phyloP scores from a whole-genome alignment of 2,888 invertebrate genomes.

The Punctoribates punctum region DNA sequence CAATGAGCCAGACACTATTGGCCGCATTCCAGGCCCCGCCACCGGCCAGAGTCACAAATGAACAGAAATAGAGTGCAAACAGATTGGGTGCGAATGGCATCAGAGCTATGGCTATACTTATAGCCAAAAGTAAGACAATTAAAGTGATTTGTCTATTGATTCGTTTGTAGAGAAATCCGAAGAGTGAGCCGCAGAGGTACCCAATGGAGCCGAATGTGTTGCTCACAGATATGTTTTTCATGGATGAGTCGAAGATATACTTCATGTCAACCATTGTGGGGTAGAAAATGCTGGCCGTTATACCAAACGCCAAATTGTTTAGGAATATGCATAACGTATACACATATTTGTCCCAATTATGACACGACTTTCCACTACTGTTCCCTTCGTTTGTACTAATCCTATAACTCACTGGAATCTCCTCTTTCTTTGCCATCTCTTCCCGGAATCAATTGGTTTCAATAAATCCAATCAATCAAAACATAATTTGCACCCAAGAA shows the following conservation, averaged over 20 bases:
- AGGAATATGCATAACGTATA: slow-evolving; percentile 11
- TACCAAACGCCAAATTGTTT: slow-evolving; percentile 13
- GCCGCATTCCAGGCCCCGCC: slow-evolving; percentile 32
- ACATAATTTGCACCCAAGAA: not conserved
- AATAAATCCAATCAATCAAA: not conserved
- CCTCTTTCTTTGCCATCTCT: not conserved
- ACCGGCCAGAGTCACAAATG: not conserved
- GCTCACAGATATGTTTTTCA: not conserved
- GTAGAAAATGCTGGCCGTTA: not conserved
- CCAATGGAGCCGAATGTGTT: not conserved
- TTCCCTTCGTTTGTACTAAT: not conserved
- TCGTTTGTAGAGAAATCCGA: slow-evolving; percentile 32
- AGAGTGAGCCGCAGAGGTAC: slow-evolving; percentile 5
- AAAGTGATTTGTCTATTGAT: slow-evolving; percentile 36
- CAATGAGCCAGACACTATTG: slow-evolving; percentile 41
- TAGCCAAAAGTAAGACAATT: not conserved
- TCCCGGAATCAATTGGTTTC: not conserved
- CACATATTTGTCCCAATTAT: slow-evolving; percentile 13
- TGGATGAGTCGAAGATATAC: slow-evolving; percentile 1
- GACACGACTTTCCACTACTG: not conserved
- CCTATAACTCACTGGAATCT: not conserved
- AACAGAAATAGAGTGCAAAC: not conserved
- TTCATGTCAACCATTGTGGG: slow-evolving; percentile 32
- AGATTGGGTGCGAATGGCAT: slow-evolving; percentile 23
- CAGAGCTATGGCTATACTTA: not conserved